A percentile compares a stretch with the other conserved stretches of the same genome.
phyloP scores from a whole-genome alignment of 2,797 vertebrate species.

The Eulemur mongoz region DNA sequence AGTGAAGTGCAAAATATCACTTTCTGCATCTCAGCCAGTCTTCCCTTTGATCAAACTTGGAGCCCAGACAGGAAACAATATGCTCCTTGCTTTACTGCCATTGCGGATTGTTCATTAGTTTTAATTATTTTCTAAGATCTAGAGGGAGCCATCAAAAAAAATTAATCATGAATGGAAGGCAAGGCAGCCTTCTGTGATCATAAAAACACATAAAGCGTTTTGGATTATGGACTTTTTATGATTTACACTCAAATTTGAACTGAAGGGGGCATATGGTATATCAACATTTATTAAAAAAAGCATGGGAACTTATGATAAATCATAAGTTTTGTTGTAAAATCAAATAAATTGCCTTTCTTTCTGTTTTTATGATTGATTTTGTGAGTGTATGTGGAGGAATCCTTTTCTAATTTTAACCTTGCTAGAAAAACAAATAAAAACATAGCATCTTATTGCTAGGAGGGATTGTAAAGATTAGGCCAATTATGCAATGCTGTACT shows the following conservation, averaged over 20 bases:
- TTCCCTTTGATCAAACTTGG: conserved; percentile 70
- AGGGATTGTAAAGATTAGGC: neutral
- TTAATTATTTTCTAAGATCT: conserved; percentile 84
- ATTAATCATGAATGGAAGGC: conserved; percentile 79
- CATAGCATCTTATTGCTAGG: neutral
- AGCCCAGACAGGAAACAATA: conserved; percentile 59
- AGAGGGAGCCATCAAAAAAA: conserved; percentile 80
- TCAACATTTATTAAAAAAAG: conserved; percentile 73
- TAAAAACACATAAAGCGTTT: conserved; percentile 79
- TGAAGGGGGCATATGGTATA: conserved; percentile 72
- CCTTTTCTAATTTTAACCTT: conserved; percentile 24
- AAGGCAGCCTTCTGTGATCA: conserved; percentile 63
- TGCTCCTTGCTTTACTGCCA: conserved; percentile 59
- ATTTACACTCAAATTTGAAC: conserved; percentile 77
- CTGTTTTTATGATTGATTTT: neutral
- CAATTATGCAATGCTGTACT: neutral
- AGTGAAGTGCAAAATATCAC: conserved; percentile 48
- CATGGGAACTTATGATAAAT: conserved; percentile 59
- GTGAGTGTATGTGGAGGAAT: neutral
- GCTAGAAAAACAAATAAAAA: neutral
- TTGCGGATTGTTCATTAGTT: conserved; percentile 78
- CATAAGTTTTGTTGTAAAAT: neutral
- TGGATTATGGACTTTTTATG: conserved; percentile 74
- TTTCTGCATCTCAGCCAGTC: conserved; percentile 62
- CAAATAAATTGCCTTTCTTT: neutral